These are phyloP conservation scores for Drosophila niveifrons DNA, from an alignment of 2,888 invertebrate genomes.

Conservation along the genomic window DNA sequence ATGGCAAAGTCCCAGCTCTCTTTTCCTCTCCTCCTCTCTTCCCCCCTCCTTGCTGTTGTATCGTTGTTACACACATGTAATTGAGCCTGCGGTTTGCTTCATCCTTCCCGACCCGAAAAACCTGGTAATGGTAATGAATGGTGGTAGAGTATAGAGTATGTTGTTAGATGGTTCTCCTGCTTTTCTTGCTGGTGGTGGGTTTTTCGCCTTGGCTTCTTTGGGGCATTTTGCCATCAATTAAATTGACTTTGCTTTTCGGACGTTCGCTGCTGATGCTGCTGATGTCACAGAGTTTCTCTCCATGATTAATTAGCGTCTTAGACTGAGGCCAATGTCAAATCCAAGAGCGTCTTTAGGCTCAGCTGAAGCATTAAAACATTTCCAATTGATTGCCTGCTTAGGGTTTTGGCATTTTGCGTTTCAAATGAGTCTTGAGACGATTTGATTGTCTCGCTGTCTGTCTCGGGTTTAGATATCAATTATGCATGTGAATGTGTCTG, in stretches of 20 bases:
- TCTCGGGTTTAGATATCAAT: slow-evolving; percentile 56
- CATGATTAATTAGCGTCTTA: slow-evolving; percentile 79
- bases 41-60: slow-evolving; percentile 13
- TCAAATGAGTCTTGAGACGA: slow-evolving; percentile 49
- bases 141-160: slow-evolving; percentile 1
- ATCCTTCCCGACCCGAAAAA: slow-evolving; percentile 32
- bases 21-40: background rate
- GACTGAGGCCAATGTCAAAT: slow-evolving; percentile 26
- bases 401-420: slow-evolving; percentile 40
- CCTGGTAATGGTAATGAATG: background rate
- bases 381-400: slow-evolving; percentile 73
- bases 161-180: too few species aligned
- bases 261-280: slow-evolving; percentile 4
- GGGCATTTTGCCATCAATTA: slow-evolving; percentile 70
- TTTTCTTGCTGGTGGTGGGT: slow-evolving; percentile 43
- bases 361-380: slow-evolving; percentile 62
- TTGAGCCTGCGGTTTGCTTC: slow-evolving; percentile 62
- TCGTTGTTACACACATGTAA: slow-evolving; percentile 48
- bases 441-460: slow-evolving; percentile 9
- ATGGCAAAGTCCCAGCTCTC: slow-evolving; percentile 21
- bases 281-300: slow-evolving; percentile 41
- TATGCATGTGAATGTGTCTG: slow-evolving; percentile 62
- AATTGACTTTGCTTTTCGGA: slow-evolving; percentile 26
- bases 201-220: slow-evolving; percentile 24
- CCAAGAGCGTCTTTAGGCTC: slow-evolving; percentile 8